A percentile compares a stretch with the other conserved stretches of the same genome.
phyloP scores from a whole-genome alignment of 2,113 vertebrate species.

The Pterophyllum scalare region DNA sequence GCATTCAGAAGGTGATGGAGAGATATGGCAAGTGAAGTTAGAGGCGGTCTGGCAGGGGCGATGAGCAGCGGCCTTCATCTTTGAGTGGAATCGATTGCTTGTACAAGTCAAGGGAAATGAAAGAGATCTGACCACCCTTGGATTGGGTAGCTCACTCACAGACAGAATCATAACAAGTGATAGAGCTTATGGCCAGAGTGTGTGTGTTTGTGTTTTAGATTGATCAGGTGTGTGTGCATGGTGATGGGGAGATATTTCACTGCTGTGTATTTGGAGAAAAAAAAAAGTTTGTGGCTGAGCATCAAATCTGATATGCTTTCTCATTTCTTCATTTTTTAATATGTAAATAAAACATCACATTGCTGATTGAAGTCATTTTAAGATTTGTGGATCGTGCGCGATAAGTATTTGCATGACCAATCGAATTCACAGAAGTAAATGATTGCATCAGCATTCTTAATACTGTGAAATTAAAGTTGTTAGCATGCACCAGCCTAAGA shows the following conservation, averaged over 20 bases:
- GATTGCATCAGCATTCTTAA: background rate
- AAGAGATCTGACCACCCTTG: conserved; percentile 60
- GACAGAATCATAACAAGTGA: conserved; percentile 45
- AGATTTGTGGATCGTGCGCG: background rate
- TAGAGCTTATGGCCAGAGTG: background rate
- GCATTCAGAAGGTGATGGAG: conserved; percentile 45
- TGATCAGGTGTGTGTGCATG: conserved; percentile 4
- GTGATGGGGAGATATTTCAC: background rate
- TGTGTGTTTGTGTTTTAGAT: conserved; percentile 26
- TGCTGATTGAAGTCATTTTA: background rate
- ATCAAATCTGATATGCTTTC: background rate
- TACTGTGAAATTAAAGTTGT: conserved; percentile 1
- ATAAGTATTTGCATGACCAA: background rate
- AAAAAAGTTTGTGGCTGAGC: background rate
- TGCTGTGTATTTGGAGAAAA: background rate
- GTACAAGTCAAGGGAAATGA: conserved; percentile 69
- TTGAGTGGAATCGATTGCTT: conserved; percentile 70
- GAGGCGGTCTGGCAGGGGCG: conserved; percentile 18
- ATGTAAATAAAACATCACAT: background rate
- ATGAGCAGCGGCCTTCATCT: conserved; percentile 54
- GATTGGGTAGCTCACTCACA: conserved; percentile 48
- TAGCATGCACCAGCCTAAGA: background rate
- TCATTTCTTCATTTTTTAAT: background rate
- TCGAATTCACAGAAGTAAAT: background rate
- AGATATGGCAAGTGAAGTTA: conserved; percentile 26